Conservation (phyloP, 2,797 vertebrate species). For the Sarcoramphus papa region DNA sequence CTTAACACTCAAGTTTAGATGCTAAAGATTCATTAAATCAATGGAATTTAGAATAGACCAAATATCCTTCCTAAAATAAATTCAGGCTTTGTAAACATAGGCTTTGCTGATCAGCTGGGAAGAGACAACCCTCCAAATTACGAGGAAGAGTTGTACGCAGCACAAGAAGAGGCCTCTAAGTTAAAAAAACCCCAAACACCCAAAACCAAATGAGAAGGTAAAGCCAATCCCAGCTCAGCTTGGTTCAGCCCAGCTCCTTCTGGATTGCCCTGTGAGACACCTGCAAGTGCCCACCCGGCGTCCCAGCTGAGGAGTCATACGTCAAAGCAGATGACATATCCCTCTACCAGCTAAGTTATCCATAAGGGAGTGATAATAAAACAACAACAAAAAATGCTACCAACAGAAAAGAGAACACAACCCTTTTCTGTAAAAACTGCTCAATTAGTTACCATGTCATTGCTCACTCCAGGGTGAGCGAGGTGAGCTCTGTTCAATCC, state of each 20-base stretch:
- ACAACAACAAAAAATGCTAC: neutral
- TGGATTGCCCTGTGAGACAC: neutral
- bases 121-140: neutral
- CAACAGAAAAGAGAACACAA: neutral
- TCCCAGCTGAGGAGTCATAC: rapidly evolving
- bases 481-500: neutral
- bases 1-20: neutral
- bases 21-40: neutral
- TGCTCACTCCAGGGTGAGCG: neutral
- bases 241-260: neutral
- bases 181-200: neutral
- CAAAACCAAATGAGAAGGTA: neutral
- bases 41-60: neutral
- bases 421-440: neutral
- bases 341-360: neutral
- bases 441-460: neutral
- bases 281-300: neutral
- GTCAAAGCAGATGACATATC: neutral
- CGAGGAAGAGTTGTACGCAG: neutral
- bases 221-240: neutral
- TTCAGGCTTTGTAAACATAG: neutral
- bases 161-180: neutral
- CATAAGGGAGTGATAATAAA: neutral
- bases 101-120: neutral
- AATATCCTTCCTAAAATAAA: neutral